Base-by-base conservation (phyloP, 2,888 invertebrate genomes). In the Epinotia brunnichana region DNA sequence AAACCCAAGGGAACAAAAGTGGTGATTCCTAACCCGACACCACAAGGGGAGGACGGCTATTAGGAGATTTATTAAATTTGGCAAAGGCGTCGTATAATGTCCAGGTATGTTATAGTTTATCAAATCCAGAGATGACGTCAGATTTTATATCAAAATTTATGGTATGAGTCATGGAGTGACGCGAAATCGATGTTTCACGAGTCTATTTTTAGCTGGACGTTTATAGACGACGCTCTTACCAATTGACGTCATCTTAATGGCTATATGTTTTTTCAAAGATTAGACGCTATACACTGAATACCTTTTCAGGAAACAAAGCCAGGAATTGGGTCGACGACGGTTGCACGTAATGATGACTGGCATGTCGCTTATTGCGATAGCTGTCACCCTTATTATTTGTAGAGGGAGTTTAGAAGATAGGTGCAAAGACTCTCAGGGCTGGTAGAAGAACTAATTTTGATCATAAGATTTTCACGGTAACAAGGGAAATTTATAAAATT, bases 211-310 rank as follows among this genome's bases (percentile, higher is more conserved):
- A 73, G 68, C 15, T 24, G 13, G 53, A 62, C 56, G 62, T 56
- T 68, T 73, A 73, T 73, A 63, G 73, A 35, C 57, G 62, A 66
- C 35, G 72, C 67, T 72, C 51, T 73, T 63, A 67, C 71, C 29
- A 44, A 56, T 39, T 73, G 57, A 73, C 68, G 63, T 63, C 62
- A 69, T 29, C 68, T 39, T 68, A 68, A 62, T 69, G 57, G 67
- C 56, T 72, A 61, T 61, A 56, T 67, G 67, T 67, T 67, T 72
- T 60, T 61, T 71, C 60, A 61, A 54, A 60, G 60, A 72, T 48
- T 41, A 67, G 53, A 71, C 44, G 56, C 66, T 17, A 66, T 54
- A 41, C 48, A 19, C 59, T 71, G 60, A 48, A 67, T 54, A 44
- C 17, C 44, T 54, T 67, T 44, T 41, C 66, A 67, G 60, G 19